These are phyloP conservation scores for Acropora tenuis DNA, from an alignment of 64 coral and sea anemone species.

Conservation along the genomic window DNA sequence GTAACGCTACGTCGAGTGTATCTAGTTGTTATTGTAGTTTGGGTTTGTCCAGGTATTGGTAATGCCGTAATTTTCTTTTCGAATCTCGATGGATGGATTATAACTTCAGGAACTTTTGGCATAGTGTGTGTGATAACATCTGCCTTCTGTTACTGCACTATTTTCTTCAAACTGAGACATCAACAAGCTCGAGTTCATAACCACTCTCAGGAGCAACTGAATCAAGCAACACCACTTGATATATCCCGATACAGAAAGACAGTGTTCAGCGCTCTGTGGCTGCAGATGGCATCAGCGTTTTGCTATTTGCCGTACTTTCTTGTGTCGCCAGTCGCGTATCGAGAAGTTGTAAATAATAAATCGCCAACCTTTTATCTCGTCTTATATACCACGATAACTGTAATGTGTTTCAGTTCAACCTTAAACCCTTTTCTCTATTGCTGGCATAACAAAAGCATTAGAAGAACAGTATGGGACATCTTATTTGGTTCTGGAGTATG, in stretches of 20 bases:
- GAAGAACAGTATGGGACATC: no score
- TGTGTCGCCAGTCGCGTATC: neutral
- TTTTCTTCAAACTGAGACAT: neutral
- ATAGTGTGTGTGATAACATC: neutral
- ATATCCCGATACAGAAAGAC: neutral
- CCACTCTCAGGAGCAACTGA: neutral
- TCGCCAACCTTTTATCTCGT: neutral
- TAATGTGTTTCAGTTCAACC: neutral
- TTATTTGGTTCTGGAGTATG: no score
- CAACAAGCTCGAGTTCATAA: neutral
- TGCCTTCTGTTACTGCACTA: neutral
- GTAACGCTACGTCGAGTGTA: neutral
- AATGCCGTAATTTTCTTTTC: neutral
- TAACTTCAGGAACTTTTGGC: neutral
- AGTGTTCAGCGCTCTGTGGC: neutral
- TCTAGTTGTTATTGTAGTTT: neutral
- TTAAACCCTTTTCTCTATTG: neutral
- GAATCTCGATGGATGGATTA: neutral
- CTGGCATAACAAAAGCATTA: neutral
- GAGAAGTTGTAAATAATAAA: neutral
- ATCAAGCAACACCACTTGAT: neutral
- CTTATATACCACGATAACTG: neutral
- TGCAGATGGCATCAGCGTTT: neutral
- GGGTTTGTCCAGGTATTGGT: neutral
- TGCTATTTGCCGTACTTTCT: neutral